Evolutionary conservation across 1,140 invertebrate species (phyloP).

Genomic region (Camponotus vicinus): DNA sequence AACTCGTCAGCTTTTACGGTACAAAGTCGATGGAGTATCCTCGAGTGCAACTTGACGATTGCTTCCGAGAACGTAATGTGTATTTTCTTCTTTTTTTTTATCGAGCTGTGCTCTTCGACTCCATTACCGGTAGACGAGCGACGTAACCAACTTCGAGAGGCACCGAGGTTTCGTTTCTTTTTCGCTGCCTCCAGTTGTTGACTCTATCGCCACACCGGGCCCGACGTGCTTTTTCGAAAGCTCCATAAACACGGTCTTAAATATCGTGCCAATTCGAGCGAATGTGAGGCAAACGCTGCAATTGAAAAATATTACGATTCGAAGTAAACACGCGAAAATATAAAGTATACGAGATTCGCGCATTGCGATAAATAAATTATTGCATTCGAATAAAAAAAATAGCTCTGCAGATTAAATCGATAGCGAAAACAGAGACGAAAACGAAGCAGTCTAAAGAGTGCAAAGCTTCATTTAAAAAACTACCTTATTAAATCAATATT

Average conservation of each 20-base stretch:
- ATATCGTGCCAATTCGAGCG: constrained; percentile 37
- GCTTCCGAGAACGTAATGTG: constrained; percentile 51
- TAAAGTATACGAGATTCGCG: not conserved
- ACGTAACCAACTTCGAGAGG: constrained; percentile 57
- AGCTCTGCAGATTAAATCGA: not conserved
- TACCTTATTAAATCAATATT: not conserved
- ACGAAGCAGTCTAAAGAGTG: not conserved
- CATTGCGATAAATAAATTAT: constrained; percentile 2
- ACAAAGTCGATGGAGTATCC: constrained; percentile 47
- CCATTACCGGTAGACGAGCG: constrained; percentile 55
- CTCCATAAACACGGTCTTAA: constrained; percentile 57
- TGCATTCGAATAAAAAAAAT: not conserved
- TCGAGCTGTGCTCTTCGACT: constrained; percentile 43
- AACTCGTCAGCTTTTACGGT: constrained; percentile 21
- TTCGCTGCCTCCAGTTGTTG: constrained; percentile 58
- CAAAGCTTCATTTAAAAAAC: not conserved
- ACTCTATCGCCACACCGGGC: constrained; percentile 25
- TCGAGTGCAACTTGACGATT: constrained; percentile 54
- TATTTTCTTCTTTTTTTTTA: constrained; percentile 33
- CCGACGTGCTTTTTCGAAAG: constrained; percentile 60
- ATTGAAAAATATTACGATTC: constrained; percentile 40
- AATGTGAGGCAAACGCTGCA: constrained; percentile 42
- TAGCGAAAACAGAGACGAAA: not conserved
- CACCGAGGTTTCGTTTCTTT: constrained; percentile 43
- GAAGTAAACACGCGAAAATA: constrained; percentile 17